phyloP scores from a whole-genome alignment of 2,797 vertebrate genomes.

The Protosalanx chinensis region DNA sequence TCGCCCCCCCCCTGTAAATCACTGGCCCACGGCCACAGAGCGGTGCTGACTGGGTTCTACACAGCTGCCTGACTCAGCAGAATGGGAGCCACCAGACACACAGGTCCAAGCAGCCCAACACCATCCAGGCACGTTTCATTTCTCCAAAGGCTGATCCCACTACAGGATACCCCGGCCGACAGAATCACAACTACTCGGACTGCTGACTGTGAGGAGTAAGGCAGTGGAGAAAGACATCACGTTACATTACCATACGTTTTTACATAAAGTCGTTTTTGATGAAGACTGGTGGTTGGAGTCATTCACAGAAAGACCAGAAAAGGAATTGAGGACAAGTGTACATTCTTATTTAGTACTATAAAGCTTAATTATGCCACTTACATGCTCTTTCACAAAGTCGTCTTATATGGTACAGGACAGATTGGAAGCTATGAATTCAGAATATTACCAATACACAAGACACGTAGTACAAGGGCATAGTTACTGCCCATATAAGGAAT shows the following conservation, averaged over 20 bases:
- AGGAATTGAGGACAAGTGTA: too few relatives aligned
- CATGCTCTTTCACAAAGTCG: too few relatives aligned
- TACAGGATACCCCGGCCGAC: conserved; percentile 25
- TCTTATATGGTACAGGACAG: neutral
- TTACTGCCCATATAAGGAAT: conserved; percentile 8
- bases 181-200: conserved; percentile 25
- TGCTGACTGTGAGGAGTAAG: neutral
- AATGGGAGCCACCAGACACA: conserved; percentile 49
- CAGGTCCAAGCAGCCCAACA: conserved; percentile 36
- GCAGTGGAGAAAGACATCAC: neutral
- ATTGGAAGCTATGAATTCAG: too few relatives aligned
- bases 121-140: conserved; percentile 26
- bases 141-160: conserved; percentile 45
- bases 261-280: neutral
- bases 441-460: too few relatives aligned
- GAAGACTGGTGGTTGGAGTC: neutral
- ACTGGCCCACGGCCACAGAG: conserved; percentile 47
- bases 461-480: too few relatives aligned
- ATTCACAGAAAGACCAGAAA: neutral
- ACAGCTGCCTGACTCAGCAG: conserved; percentile 67
- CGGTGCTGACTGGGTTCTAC: conserved; percentile 57
- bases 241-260: too few relatives aligned
- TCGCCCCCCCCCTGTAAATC: conserved; percentile 42
- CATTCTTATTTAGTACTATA: too few relatives aligned
- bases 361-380: too few relatives aligned